Base-by-base conservation (phyloP, 2,113 vertebrate genomes). In the Pelvicachromis taeniatus region DNA sequence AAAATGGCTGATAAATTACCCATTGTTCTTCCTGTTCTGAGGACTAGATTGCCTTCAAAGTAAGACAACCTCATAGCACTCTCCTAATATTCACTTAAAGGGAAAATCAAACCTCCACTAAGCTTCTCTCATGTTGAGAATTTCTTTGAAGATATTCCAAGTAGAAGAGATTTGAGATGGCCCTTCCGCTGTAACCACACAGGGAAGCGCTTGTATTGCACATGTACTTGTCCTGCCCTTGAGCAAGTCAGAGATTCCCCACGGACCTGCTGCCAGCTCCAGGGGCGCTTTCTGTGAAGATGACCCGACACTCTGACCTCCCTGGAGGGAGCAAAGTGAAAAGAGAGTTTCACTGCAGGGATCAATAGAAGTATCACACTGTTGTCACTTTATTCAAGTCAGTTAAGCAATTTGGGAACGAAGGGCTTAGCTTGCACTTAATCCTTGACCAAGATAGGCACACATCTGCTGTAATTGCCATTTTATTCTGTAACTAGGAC, bases 281-380 rank as follows among this genome's bases (percentile, higher is more conserved):
- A 6, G 84, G 79, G 88, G 78, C 31, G 6, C 52, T 40, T 77
- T n/a, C 12, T 83, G 91, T 88, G 90, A 92, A 87, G 85, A 89
- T 87, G 93, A 93, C 92, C 93, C 75, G 8, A 52, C 73, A 50
- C 83, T 80, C 84, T 82, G 80, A 90, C 90, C 89, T 90, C 85
- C 85, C 87, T 48, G 12, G 59, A 77, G 89, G 89, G 68, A 82
- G 82, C 61, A 48, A 26, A 88, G 89, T 82, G 85, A 89, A 90
- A 88, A 92, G 79, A 91, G 77, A 92, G 56, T 79, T 90, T 78
- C 86, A 82, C 88, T 77, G 82, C 80, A 3, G 89, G 82, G 89
- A 90, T 93, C 90, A 86, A 92, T 92, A 42, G 55, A 40, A 78
- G 63, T 26, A 83, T 83, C 78, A 85, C 80, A 40, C 75, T 59